Conservation (phyloP, 2,797 vertebrate genomes). For the Urocyon cinereoargenteus region DNA sequence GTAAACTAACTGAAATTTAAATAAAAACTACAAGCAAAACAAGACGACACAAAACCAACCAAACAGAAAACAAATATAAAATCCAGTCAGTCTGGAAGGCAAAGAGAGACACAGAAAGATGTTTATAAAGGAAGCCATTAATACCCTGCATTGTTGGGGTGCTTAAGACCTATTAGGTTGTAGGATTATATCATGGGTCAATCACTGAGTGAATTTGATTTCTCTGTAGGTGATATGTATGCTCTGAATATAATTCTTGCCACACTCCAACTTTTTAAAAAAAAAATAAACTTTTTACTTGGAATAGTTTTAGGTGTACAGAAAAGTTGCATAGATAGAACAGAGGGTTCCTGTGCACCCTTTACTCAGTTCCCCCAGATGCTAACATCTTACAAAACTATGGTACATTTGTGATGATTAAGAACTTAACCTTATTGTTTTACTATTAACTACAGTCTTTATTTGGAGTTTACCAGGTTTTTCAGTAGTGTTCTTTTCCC, state of each 20-base stretch:
- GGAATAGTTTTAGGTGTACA: neutral
- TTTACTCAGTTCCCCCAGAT: neutral
- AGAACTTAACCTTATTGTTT: neutral
- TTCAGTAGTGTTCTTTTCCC: neutral
- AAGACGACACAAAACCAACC: neutral
- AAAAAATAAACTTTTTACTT: neutral
- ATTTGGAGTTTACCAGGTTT: neutral
- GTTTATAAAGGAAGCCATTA: neutral
- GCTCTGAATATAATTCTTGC: neutral
- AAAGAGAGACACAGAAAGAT: neutral
- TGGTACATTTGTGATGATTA: neutral
- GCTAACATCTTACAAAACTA: neutral
- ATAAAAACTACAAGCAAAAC: neutral
- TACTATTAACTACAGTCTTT: neutral
- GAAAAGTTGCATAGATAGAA: constrained; percentile 11
- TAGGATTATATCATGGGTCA: neutral
- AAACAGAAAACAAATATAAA: neutral
- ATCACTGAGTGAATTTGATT: neutral
- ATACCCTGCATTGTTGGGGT: neutral
- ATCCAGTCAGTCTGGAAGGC: neutral
- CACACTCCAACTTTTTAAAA: neutral
- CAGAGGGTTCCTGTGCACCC: neutral
- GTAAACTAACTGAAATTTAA: neutral
- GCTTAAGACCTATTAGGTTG: neutral
- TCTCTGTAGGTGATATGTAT: neutral